Percentiles rank a stretch among this genome's conserved stretches.
These are phyloP conservation scores for Centruroides sculpturatus DNA, from an alignment of 1,140 invertebrate species.

Conservation along the genomic window DNA sequence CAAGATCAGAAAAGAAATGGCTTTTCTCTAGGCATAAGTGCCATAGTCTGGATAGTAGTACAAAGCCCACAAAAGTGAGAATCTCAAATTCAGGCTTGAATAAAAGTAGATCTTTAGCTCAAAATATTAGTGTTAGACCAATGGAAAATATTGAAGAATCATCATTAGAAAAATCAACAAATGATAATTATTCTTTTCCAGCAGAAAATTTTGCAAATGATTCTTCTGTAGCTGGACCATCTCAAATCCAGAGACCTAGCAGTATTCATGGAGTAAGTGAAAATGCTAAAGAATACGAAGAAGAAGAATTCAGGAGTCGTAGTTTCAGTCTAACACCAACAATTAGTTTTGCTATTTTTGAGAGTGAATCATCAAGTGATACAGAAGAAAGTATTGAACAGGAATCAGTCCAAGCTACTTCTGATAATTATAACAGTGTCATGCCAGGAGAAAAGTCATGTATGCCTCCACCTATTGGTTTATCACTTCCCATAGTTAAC, in stretches of 20 bases:
- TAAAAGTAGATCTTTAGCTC: too few species aligned
- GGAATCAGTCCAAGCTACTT: too few species aligned
- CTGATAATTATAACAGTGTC: not conserved
- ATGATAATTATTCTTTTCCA: too few species aligned
- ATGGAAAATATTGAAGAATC: too few species aligned
- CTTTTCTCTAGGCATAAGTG: too few species aligned
- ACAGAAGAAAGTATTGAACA: constrained; percentile 1
- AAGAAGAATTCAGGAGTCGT: constrained; percentile 4
- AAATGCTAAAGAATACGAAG: constrained; percentile 1
- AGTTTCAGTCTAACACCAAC: constrained; percentile 11
- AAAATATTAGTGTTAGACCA: too few species aligned
- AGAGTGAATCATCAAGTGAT: constrained; percentile 10
- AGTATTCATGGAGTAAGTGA: constrained; percentile 5
- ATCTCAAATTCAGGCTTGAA: too few species aligned
- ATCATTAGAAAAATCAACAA: too few species aligned
- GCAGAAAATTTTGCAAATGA: not conserved
- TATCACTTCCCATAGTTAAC: not conserved
- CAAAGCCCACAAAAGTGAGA: too few species aligned
- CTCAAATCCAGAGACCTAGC: constrained; percentile 6
- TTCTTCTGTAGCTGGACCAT: constrained; percentile 6
- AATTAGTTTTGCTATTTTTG: constrained; percentile 11
- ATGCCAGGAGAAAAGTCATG: constrained; percentile 1
- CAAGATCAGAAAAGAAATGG: too few species aligned
- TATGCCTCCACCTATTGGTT: constrained; percentile 7
- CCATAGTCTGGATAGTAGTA: too few species aligned